Evolutionary conservation across 1,140 invertebrate genomes (phyloP).

Genomic region (Drosophila nannoptera): DNA sequence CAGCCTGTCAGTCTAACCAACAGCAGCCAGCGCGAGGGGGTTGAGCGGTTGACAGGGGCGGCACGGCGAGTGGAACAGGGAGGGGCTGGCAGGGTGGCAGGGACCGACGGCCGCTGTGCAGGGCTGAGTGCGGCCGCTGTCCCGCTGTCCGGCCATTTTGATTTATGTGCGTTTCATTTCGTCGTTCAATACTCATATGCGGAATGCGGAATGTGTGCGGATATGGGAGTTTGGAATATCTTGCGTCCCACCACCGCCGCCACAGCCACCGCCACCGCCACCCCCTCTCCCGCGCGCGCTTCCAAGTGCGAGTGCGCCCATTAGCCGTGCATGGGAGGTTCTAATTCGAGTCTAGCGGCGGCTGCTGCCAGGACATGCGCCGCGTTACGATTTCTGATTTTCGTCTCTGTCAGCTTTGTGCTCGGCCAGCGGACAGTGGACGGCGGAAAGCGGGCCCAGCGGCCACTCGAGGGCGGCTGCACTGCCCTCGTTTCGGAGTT

Average conservation of each 20-base stretch:
- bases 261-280: too few species aligned
- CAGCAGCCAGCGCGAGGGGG: slow-evolving; percentile 34
- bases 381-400: slow-evolving; percentile 70
- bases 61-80: slow-evolving; percentile 23
- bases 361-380: slow-evolving; percentile 58
- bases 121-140: slow-evolving; percentile 42
- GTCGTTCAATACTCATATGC: slow-evolving; percentile 79
- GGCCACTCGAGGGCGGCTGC: slow-evolving; percentile 7
- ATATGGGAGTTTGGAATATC: slow-evolving; percentile 79
- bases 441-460: neutral
- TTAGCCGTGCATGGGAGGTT: slow-evolving; percentile 74
- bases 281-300: slow-evolving; percentile 12
- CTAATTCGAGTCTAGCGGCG: slow-evolving; percentile 68
- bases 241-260: slow-evolving; percentile 43
- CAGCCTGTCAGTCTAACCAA: slow-evolving; percentile 70
- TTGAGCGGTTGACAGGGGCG: slow-evolving; percentile 11
- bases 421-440: slow-evolving; percentile 37
- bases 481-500: slow-evolving; percentile 33
- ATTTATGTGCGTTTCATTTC: slow-evolving; percentile 79
- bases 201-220: slow-evolving; percentile 72
- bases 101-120: neutral
- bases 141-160: slow-evolving; percentile 79
- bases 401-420: slow-evolving; percentile 71
- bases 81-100: neutral
- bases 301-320: slow-evolving; percentile 47